phyloP scores from a whole-genome alignment of 2,797 vertebrate species.

The Onychomys torridus region DNA sequence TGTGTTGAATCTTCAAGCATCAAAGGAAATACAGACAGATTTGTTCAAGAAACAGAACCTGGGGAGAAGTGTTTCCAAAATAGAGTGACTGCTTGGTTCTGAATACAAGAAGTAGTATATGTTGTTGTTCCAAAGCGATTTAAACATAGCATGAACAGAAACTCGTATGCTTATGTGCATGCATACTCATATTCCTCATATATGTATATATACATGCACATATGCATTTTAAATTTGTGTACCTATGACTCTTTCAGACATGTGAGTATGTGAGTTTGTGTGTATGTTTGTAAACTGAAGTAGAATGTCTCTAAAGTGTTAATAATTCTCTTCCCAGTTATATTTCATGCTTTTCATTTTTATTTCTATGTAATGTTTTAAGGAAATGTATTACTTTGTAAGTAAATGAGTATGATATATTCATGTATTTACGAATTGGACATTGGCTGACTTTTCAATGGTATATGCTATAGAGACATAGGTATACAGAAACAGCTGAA shows the following conservation, averaged over 20 bases:
- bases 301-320: neutral
- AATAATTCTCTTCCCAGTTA: neutral
- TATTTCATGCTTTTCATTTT: neutral
- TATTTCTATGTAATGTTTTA: neutral
- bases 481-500: neutral
- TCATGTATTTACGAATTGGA: neutral
- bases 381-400: constrained; percentile 20
- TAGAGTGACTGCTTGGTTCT: neutral
- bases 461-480: neutral
- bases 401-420: neutral
- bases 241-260: neutral
- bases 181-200: neutral
- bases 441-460: neutral
- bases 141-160: neutral
- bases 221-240: neutral
- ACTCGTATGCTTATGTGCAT: neutral
- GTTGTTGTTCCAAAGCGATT: neutral
- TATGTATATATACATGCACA: neutral
- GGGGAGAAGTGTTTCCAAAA: neutral
- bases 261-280: neutral
- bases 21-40: neutral
- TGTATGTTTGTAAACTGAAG: neutral
- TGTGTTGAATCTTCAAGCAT: neutral
- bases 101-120: neutral
- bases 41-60: neutral